Evolutionary conservation across 2,113 vertebrate genomes (phyloP), one percentile per base, ranked within the genome.

Genomic region (Pionites leucogaster): DNA sequence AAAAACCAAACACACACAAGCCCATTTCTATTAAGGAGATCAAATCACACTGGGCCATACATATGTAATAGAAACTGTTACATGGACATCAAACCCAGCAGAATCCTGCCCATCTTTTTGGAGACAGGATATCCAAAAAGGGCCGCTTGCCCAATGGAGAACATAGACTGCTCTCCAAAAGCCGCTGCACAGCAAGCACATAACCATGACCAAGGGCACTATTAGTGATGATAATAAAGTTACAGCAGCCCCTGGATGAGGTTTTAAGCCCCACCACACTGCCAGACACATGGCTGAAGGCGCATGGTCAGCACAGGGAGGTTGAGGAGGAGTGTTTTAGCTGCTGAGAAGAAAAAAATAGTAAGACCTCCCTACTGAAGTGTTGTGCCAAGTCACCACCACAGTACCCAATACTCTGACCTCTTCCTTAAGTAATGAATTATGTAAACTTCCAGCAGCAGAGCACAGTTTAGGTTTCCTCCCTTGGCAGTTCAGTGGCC

Each of bases 371-470:
- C 60, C 27, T 17, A 47, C 78, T 76, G 52, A 53, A 75, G 46
- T 11, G 62, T 3, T 1, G 7, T 70, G 75, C 80, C 55, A 83
- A 72, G 96, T 64, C 88, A 59, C 68, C 96, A 93, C 31, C 77
- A 59, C 75, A 94, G 87, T 29, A 93, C 91, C 93, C 82, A 95
- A 74, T 76, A 91, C 93, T 95, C 65, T 94, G 96, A 96, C 86
- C 96, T 85, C 80, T 70, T 60, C 93, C 84, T 94, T 63, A 8
- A 82, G 85, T 15, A 52, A 96, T 92, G 70, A 68, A 90, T 96
- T 95, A 92, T 63, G 86, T 74, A 97, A 59, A 94, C 31, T 44
- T 9, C 29, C 80, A 39, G 44, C 20, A 78, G 57, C 50, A 84
- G 60, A 47, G 80, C 47, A 64, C 63, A 68, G 94, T 80, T 93